A percentile compares a stretch with the other conserved stretches of the same genome.
Conservation (phyloP, 2,113 vertebrate species). For the Corythaixoides concolor region DNA sequence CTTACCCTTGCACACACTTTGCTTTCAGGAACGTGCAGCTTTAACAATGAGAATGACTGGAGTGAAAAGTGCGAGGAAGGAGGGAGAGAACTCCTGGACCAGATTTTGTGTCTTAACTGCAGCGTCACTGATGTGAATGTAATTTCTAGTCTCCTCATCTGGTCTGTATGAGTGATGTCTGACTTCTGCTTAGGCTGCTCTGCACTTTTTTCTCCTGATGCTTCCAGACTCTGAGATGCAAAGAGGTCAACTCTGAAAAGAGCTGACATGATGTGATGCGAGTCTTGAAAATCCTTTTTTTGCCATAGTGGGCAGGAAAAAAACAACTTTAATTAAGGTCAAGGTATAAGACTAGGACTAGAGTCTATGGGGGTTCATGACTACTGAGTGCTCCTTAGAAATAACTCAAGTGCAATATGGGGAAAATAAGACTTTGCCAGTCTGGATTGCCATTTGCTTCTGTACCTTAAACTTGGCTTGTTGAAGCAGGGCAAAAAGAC, state of each 20-base stretch:
- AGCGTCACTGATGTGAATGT: neutral
- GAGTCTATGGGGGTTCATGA: accelerated
- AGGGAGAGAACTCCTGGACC: neutral
- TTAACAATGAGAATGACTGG: neutral
- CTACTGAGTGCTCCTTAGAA: neutral
- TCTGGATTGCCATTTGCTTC: neutral
- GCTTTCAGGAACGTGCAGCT: neutral
- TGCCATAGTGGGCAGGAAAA: neutral
- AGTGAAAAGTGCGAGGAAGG: neutral
- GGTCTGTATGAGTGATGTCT: neutral
- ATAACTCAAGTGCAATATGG: neutral
- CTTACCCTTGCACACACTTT: neutral
- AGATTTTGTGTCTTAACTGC: neutral
- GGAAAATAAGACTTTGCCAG: neutral
- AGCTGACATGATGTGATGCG: neutral
- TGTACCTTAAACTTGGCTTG: neutral
- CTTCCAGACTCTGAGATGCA: neutral
- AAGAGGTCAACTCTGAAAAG: neutral
- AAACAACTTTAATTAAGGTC: neutral
- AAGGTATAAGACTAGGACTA: neutral
- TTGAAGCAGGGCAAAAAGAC: neutral
- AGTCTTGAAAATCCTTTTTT: neutral
- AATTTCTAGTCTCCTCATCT: neutral
- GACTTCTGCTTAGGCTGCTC: neutral
- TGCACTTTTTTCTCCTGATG: neutral